Base-by-base conservation (phyloP, 1,140 invertebrate genomes). In the Acromyrmex charruanus region DNA sequence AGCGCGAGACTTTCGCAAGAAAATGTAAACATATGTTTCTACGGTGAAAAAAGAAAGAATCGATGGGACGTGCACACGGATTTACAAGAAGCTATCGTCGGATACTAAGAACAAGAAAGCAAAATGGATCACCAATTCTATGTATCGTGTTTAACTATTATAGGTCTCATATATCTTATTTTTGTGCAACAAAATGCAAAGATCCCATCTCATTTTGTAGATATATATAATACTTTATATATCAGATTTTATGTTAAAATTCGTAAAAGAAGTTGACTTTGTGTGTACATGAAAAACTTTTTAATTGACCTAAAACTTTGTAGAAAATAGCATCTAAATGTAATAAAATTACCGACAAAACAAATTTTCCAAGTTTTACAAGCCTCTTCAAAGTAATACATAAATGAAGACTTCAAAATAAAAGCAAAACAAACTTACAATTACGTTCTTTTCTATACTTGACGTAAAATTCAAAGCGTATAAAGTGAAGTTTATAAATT, bases 11-110 rank as follows among this genome's bases (percentile, higher is more conserved):
- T 74, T 74, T 2, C 28, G 21, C 25, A 74, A 75, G 80, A 75
- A 84, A 84, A 84, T 72, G 55, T 84, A 75, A 84, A 84, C 80
- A 84, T 84, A 84, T 84, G 69, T 58, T 84, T 75, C 18, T 5
- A 39, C 12, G 55, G 21, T 6, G 18, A 69, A 71, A 39, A 49
- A 16, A 28, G 21, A 58, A 21, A 71, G n/a, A 12, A 21, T 12
- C 39, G 9, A 55, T 80, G 25, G 59, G 9, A 35, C 12, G 21
- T 10, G 25, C 18, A 35, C 35, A 3, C 21, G 18, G 39, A 74
- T 74, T 61, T 74, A n/a, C 25, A 21, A n/a, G 21, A 39, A 55
- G n/a, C 21, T 65, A 14, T 18, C n/a, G 16, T 31, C 4, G 14
- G 59, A 14, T 7, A 7, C 10, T 31, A n/a, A 6, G 35, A 49